Base-by-base conservation (phyloP, 2,797 vertebrate species). In the Eulemur mongoz region DNA sequence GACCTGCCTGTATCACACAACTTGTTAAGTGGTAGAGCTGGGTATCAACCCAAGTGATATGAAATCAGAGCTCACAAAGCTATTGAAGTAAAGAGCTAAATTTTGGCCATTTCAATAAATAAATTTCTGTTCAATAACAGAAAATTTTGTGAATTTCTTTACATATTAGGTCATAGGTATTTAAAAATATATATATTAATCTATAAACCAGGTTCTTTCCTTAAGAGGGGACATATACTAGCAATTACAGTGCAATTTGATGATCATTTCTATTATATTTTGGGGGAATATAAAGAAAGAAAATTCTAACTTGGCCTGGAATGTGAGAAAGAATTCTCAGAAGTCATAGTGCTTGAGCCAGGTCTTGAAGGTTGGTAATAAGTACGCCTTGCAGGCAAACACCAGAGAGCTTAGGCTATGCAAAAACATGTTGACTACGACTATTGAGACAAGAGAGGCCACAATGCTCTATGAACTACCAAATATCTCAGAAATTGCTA, bases 121-220 rank as follows among this genome's bases (percentile, higher is more conserved):
- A 40, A 40, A 40, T 40, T 6, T 40, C 40, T 40, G 40, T 40
- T 40, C 40, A 40, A 40, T 40, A 40, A 40, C 40, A 40, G 40
- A 91, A 95, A 90, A 65, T 22, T n/a, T 72, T 23, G 23, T 69
- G 8, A 61, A 6, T 94, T 93, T 10, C 12, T 96, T 95, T 86
- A 57, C 7, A 38, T 40, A 48, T 18, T 84, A 88, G 12, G n/a
- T 57, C 35, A 96, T 22, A 88, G 27, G 14, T 92, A 87, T 75
- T 65, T 2, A 67, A 69, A 73, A 82, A 63, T 40, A 22, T 9
- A 48, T 3, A 35, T 27, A 59, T 59, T 27, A 59, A 59, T 59
- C 9, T 32, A 57, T 73, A 27, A 83, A 54, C 20, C 43, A 65
- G 1, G 0, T 67, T 52, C 38, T 1, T 95, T 7, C 23, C 9